Evolutionary conservation across 53 echinoderm and acorn worm species (phyloP).

Genomic region (Luidia sarsii): DNA sequence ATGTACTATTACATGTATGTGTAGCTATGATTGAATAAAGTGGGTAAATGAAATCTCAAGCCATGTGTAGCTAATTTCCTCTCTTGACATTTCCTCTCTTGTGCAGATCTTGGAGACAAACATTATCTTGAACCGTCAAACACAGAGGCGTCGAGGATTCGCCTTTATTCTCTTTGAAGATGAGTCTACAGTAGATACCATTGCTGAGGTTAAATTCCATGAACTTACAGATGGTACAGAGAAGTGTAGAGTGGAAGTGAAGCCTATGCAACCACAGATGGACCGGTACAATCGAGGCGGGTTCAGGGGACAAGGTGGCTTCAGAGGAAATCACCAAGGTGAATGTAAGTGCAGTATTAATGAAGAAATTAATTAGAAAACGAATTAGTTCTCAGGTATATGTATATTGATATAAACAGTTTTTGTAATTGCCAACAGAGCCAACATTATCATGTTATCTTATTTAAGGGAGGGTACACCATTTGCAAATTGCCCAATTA

Average conservation of each 20-base stretch:
- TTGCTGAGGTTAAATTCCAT: slow-evolving; percentile 13
- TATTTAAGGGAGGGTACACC: too few relatives aligned
- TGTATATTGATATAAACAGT: too few relatives aligned
- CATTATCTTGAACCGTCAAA: slow-evolving; percentile 20
- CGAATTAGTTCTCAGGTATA: too few relatives aligned
- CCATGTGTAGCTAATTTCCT: too few relatives aligned
- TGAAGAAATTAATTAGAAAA: too few relatives aligned
- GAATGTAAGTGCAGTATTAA: slow-evolving; percentile 45
- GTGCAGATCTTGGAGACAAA: slow-evolving; percentile 37
- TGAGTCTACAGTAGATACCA: slow-evolving; percentile 31
- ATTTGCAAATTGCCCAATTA: too few relatives aligned
- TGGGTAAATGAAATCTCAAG: too few relatives aligned
- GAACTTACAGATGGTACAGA: slow-evolving; percentile 21
- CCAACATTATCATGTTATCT: too few relatives aligned
- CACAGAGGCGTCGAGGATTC: slow-evolving; percentile 37
- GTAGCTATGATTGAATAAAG: too few relatives aligned
- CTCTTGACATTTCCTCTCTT: too few relatives aligned
- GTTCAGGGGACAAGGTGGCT: slow-evolving; percentile 15
- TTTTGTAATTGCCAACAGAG: too few relatives aligned
- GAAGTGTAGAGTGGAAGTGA: slow-evolving; percentile 43
- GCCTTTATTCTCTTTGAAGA: slow-evolving; percentile 44
- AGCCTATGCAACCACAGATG: slow-evolving; percentile 12
- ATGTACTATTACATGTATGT: too few relatives aligned
- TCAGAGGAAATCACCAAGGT: background rate
- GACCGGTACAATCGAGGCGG: slow-evolving; percentile 3